Evolutionary conservation across 2,797 vertebrate species (phyloP).

Genomic region (Peromyscus aztecus): DNA sequence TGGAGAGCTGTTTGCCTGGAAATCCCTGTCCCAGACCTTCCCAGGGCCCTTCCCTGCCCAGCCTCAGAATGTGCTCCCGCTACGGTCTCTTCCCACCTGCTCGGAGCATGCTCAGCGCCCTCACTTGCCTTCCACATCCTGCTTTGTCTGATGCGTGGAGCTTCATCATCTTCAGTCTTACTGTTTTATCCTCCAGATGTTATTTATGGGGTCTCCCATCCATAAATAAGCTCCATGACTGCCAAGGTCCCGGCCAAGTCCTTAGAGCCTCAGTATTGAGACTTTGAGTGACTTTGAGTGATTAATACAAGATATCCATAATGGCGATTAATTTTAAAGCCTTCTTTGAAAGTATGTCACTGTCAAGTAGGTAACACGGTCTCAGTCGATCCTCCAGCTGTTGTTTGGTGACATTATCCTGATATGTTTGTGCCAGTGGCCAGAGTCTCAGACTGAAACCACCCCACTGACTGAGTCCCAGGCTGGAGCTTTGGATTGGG

Average conservation of each 20-base stretch:
- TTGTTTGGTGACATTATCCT: background rate
- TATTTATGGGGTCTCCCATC: background rate
- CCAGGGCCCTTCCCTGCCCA: background rate
- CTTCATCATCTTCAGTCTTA: background rate
- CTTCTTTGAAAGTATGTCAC: background rate
- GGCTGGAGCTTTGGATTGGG: background rate
- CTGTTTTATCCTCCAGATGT: background rate
- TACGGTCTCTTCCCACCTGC: background rate
- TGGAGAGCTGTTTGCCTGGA: background rate
- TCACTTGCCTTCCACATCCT: background rate
- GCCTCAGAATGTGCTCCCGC: background rate
- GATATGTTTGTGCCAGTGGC: background rate
- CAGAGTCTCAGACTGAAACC: background rate
- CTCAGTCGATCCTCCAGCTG: background rate
- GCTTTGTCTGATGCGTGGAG: background rate
- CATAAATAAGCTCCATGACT: background rate
- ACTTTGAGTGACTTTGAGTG: background rate
- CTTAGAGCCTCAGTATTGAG: background rate
- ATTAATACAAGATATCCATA: background rate
- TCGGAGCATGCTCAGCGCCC: background rate
- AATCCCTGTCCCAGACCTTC: background rate
- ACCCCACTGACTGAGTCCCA: accelerated
- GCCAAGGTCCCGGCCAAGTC: background rate
- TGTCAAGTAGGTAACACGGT: background rate
- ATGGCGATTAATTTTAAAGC: background rate